These are phyloP conservation scores for Siniperca undulata DNA, from an alignment of 2,797 vertebrate species.

Conservation along the genomic window DNA sequence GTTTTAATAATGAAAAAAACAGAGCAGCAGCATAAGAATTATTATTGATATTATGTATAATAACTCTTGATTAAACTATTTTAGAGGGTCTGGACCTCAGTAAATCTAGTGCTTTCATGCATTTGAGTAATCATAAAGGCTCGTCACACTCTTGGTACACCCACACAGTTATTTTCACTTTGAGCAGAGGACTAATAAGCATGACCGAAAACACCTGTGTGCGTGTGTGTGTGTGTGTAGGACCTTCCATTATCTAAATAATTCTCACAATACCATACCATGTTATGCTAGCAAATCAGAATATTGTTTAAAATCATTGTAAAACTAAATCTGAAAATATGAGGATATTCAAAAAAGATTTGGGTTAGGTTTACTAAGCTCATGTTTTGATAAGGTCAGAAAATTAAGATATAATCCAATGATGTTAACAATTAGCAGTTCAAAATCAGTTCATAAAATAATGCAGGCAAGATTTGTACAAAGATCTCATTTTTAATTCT, in stretches of 20 bases:
- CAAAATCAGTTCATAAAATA: not conserved
- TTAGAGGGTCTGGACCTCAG: not conserved
- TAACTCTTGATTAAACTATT: too few species aligned
- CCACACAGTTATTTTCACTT: constrained; percentile 10
- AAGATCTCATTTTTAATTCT: too few species aligned
- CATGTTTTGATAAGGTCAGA: not conserved
- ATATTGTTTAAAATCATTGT: not conserved
- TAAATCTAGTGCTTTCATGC: not conserved
- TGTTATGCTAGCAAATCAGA: not conserved
- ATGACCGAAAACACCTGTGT: not conserved
- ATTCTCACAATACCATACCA: not conserved
- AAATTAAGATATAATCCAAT: not conserved
- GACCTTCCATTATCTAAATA: not conserved
- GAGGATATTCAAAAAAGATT: not conserved
- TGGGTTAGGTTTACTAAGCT: not conserved
- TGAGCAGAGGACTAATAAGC: not conserved
- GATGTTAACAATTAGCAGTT: not conserved
- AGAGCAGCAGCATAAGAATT: not conserved
- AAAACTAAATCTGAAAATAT: not conserved
- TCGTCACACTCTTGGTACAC: not conserved
- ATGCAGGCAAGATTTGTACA: too few species aligned
- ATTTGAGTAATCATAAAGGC: not conserved
- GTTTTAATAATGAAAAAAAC: not conserved
- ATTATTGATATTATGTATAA: not conserved
- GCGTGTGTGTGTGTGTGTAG: too few species aligned